Evolutionary conservation across 2,888 invertebrate genomes (phyloP), one percentile per base, ranked within the genome.

Genomic region (Apomyelois bistriatella): DNA sequence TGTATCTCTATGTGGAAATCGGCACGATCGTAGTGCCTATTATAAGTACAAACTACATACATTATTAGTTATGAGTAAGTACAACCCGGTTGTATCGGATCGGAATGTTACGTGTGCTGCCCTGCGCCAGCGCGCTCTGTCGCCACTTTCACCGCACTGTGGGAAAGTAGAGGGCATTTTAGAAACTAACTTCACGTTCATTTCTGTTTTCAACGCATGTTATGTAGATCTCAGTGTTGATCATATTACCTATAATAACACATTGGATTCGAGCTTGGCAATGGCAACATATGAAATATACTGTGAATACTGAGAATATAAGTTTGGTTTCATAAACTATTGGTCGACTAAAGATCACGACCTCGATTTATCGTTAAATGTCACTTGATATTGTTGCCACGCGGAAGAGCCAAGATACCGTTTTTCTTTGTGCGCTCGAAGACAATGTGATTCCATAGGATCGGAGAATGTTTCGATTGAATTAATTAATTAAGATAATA

Each of bases 301-400:
- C n/a, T n/a, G n/a, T n/a, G n/a, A n/a, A n/a, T n/a, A n/a, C n/a
- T n/a, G n/a, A n/a, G n/a, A n/a, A 22, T 22, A 22, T 22, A 22
- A 22, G 22, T 22, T 22, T 22, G 3, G 22, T 22, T 22, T 22
- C 5, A 22, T 22, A 3, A 22, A 50, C 60, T 61, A 64, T 65
- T 65, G 43, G 43, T 22, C 13, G 43, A 50, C 22, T 41, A 40
- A 49, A 65, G 70, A 78, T 72, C 74, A 72, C 65, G 85, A 82
- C 83, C 85, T 86, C 85, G 77, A 80, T 82, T 78, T 79, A 78
- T 81, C 78, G 79, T 79, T 84, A 85, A 87, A 88, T 87, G 85
- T 85, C 88, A 87, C 81, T 85, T 76, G 84, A 66, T 72, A 72
- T 65, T 61, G 85, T 85, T 82, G 75, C 82, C 72, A 83, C 68